Evolutionary conservation across 2,113 vertebrate genomes (phyloP).

Genomic region (Athene cunicularia): DNA sequence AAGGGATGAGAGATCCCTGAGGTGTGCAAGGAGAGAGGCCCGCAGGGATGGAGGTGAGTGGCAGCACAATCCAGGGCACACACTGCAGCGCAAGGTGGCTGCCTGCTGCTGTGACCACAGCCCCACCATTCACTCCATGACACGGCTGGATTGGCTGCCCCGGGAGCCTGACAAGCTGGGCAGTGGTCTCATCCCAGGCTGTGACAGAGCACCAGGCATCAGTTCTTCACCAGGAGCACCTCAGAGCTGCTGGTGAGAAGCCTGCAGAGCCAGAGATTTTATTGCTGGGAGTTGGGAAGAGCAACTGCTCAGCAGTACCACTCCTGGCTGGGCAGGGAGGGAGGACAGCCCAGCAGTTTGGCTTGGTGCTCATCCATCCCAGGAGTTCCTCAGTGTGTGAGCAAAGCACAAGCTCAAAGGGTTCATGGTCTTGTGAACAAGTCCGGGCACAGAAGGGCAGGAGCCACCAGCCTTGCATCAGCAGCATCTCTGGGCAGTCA

Average conservation of each 20-base stretch:
- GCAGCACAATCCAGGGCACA: fast-evolving
- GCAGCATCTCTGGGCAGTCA: neutral
- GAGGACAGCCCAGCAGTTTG: neutral
- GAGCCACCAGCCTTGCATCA: neutral
- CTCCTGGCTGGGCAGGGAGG: neutral
- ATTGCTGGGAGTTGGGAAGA: neutral
- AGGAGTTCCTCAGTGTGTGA: neutral
- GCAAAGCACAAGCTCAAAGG: neutral
- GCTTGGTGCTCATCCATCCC: neutral
- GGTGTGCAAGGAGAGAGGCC: neutral
- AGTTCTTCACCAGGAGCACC: neutral
- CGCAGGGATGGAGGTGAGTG: fast-evolving
- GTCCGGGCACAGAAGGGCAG: neutral
- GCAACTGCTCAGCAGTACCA: neutral
- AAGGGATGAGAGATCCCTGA: neutral
- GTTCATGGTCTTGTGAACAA: fast-evolving
- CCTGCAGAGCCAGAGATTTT: neutral
- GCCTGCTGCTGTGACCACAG: fast-evolving
- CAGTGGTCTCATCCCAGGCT: neutral
- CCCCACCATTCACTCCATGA: neutral
- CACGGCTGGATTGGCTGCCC: neutral
- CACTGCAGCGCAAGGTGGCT: fast-evolving
- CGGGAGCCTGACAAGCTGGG: neutral
- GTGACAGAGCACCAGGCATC: neutral
- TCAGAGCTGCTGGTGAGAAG: fast-evolving